phyloP scores from a whole-genome alignment of 2,888 invertebrate genomes.

The Trichogramma dendrolimi region DNA sequence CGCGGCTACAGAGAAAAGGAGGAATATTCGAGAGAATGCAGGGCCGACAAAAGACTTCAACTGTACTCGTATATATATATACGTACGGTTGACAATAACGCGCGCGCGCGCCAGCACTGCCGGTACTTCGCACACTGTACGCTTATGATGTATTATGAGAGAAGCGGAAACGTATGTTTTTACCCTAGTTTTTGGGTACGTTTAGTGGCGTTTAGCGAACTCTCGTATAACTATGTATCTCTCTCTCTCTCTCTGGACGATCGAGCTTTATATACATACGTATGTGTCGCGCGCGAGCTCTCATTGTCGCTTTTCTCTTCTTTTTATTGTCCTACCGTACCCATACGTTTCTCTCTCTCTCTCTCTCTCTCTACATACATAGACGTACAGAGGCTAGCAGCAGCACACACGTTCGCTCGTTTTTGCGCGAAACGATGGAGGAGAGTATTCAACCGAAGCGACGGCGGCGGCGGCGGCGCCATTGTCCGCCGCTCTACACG shows the following conservation, averaged over 20 bases:
- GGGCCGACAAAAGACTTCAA: too few relatives aligned
- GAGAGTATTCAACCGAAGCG: too few relatives aligned
- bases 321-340: not conserved
- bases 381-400: too few relatives aligned
- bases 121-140: constrained; percentile 37
- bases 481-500: too few relatives aligned
- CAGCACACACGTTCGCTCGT: not conserved
- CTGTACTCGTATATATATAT: too few relatives aligned
- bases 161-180: constrained; percentile 47
- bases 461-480: too few relatives aligned
- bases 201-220: constrained; percentile 47
- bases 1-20: too few relatives aligned
- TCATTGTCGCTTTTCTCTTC: constrained; percentile 4
- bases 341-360: too few relatives aligned
- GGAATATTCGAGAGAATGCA: too few relatives aligned
- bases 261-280: not conserved
- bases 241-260: constrained; percentile 2
- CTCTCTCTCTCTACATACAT: too few relatives aligned
- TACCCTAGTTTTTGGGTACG: constrained; percentile 44
- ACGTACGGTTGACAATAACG: constrained; percentile 20
- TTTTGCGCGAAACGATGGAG: constrained; percentile 19
- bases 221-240: constrained; percentile 12
- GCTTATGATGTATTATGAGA: constrained; percentile 45
- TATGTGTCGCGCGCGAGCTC: not conserved
- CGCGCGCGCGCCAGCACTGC: constrained; percentile 32